These are phyloP conservation scores for Stenichneumon culpator DNA, from an alignment of 2,888 invertebrate species.

Conservation along the genomic window DNA sequence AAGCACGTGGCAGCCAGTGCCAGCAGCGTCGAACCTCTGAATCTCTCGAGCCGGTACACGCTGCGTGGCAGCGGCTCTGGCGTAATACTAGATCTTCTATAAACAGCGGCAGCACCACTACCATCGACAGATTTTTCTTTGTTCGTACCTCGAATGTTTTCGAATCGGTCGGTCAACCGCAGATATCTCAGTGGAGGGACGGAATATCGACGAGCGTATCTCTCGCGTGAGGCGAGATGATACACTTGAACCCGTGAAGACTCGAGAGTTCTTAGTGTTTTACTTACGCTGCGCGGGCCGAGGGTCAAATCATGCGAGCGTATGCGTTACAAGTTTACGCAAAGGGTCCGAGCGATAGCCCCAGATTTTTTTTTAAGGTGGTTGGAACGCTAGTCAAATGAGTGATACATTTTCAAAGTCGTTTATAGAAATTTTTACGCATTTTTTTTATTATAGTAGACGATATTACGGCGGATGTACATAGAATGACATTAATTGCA, in stretches of 20 bases:
- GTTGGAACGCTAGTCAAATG: neutral
- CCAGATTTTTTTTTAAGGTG: neutral
- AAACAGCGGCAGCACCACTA: neutral
- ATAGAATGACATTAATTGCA: no score
- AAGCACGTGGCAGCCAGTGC: conserved; percentile 59
- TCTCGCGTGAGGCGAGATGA: conserved; percentile 17
- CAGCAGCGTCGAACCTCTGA: conserved; percentile 26
- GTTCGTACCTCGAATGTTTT: conserved; percentile 25
- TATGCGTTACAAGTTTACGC: neutral
- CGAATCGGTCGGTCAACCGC: conserved; percentile 44
- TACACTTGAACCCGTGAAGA: conserved; percentile 50
- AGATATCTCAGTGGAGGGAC: conserved; percentile 21
- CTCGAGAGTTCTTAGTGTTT: conserved; percentile 7
- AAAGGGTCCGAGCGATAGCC: conserved; percentile 1
- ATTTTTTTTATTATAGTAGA: no score
- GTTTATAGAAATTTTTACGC: no score
- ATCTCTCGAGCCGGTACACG: conserved; percentile 10
- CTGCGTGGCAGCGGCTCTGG: conserved; percentile 1
- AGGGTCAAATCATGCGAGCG: conserved; percentile 9
- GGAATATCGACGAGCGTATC: conserved; percentile 17
- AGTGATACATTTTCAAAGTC: neutral
- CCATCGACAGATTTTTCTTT: conserved; percentile 34
- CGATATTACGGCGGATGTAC: no score
- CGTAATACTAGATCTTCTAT: neutral
- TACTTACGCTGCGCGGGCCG: conserved; percentile 12